Percentiles rank a stretch among this genome's conserved stretches.
Conservation (phyloP, 2,113 vertebrate genomes). For the Candoia aspera region DNA sequence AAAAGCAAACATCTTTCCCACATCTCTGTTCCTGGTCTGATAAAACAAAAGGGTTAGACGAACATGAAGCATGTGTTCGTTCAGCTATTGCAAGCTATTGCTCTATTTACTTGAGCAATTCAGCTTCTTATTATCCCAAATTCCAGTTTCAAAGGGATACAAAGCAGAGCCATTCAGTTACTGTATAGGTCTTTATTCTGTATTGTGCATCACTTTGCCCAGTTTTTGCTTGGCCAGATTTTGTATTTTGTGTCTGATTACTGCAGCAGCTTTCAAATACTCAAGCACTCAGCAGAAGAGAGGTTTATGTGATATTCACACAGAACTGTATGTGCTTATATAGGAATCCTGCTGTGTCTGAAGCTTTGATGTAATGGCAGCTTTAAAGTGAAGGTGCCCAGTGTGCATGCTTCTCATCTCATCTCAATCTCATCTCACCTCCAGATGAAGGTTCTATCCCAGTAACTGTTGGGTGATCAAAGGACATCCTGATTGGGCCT, state of each 20-base stretch:
- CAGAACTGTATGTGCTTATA: not conserved
- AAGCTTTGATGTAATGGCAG: not conserved
- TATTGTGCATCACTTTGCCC: not conserved
- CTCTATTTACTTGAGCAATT: constrained; percentile 37
- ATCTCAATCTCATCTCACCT: not conserved
- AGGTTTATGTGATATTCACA: not conserved
- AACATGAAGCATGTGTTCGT: constrained; percentile 36
- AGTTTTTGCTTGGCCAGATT: not conserved
- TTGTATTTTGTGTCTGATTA: not conserved
- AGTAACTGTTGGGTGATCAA: not conserved
- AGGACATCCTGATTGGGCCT: not conserved
- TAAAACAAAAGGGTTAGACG: constrained; percentile 1
- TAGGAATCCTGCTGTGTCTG: not conserved
- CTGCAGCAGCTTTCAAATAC: not conserved
- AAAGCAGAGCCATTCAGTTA: not conserved
- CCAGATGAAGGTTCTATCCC: not conserved
- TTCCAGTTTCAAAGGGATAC: not conserved
- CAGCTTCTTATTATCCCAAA: not conserved
- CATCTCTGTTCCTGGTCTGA: not conserved
- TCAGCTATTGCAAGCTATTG: constrained; percentile 22
- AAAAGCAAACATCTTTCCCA: constrained; percentile 32
- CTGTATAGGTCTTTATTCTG: not conserved
- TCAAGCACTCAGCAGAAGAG: not conserved
- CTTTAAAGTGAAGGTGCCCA: not conserved
- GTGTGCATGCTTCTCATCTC: not conserved